Evolutionary conservation across 2,888 invertebrate genomes (phyloP).

Genomic region (Brachylomia viminalis): DNA sequence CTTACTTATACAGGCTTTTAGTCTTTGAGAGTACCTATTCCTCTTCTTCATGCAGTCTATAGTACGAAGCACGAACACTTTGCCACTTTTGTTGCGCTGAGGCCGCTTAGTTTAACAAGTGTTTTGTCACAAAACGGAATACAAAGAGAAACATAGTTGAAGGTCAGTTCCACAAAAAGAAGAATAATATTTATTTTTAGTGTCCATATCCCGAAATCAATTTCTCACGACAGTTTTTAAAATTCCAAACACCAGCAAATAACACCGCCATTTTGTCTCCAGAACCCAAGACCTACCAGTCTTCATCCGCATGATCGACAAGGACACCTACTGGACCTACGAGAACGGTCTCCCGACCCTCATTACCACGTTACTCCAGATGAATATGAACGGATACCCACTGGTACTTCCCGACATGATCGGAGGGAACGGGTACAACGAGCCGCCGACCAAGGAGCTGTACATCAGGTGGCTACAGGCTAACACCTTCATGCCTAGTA

Average conservation of each 20-base stretch:
- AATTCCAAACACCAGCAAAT: not conserved
- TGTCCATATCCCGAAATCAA: not conserved
- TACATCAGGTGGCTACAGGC: conserved; percentile 95
- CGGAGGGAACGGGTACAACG: conserved; percentile 91
- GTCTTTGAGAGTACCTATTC: no score
- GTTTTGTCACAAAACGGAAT: no score
- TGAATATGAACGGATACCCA: conserved; percentile 92
- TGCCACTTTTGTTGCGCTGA: no score
- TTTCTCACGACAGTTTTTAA: not conserved
- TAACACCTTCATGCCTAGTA: conserved; percentile 93
- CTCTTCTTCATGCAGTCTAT: no score
- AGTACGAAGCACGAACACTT: no score
- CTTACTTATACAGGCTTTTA: no score
- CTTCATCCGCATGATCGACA: conserved; percentile 94
- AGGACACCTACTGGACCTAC: conserved; percentile 92
- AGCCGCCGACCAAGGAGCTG: conserved; percentile 90
- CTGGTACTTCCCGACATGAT: conserved; percentile 95
- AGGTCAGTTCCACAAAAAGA: not conserved
- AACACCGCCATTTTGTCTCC: conserved; percentile 52
- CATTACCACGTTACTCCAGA: conserved; percentile 93
- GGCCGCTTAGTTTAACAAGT: no score
- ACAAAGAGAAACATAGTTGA: no score
- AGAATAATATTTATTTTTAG: not conserved
- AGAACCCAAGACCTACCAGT: conserved; percentile 92
- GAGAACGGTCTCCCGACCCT: conserved; percentile 93